Evolutionary conservation across 2,888 invertebrate species (phyloP), one percentile per base, ranked within the genome.

Genomic region (Spodoptera littoralis): DNA sequence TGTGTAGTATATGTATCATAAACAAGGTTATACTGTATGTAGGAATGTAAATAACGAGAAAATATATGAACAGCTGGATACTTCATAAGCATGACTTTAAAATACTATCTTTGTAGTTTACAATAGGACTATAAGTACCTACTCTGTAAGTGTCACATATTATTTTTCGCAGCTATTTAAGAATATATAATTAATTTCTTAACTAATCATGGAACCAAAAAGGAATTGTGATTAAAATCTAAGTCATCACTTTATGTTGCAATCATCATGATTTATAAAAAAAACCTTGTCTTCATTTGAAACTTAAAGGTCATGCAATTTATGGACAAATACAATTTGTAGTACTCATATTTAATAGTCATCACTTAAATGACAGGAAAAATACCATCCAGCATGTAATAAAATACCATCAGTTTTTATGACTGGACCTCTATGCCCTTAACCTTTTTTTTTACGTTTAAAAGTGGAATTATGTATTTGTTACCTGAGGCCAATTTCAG

Each of bases 11-110:
- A 47, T 18, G 18, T 47, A 27, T 56, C 22, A 18, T 22, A 45
- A 36, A 36, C 36, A 36, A 48, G 58, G 53, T 44, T 63, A 42
- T 1, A 43, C 5, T 22, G 11, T 13, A 62, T 24, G 13, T 48
- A 60, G 27, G 6, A 44, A 45, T 43, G 51, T 56, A 44, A 57
- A 44, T 48, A 47, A 18, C 24, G 42, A 9, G 12, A 54, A 1
- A 46, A 51, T 51, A 41, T 44, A 48, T 36, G 0, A 61, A 67
- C 68, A 73, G 68, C 68, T 71, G 70, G 49, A 41, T 66, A 22
- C 22, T 44, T 64, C 54, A 54, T 36, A 11, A 27, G 4, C 45
- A 13, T 27, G 27, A 27, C 27, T 27, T 27, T 27, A 27, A 27
- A 27, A 27, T 27, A 27, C 27, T 27, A 4, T 27, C 11, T 30